Conservation (phyloP, 2,888 invertebrate genomes). For the Pogonocherus hispidulus region DNA sequence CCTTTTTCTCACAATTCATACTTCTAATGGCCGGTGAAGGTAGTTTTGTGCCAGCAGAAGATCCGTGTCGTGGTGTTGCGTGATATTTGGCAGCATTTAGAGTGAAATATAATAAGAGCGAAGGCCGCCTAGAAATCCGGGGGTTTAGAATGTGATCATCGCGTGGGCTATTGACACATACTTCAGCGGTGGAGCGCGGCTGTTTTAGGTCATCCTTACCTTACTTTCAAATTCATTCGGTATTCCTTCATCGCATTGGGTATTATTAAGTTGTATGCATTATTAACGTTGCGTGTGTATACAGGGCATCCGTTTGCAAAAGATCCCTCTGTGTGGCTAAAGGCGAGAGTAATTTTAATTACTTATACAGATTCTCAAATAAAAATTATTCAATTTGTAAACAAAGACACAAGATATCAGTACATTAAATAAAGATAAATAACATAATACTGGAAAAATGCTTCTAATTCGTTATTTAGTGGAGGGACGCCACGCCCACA, state of each 20-base stretch:
- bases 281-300: too few species aligned
- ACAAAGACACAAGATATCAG: too few species aligned
- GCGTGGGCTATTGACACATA: conserved; percentile 11
- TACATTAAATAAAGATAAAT: too few species aligned
- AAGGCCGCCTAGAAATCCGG: conserved; percentile 13
- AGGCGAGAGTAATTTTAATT: too few species aligned
- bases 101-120: not conserved
- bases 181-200: not conserved
- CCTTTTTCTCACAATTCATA: not conserved
- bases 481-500: too few species aligned
- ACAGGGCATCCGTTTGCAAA: too few species aligned
- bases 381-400: too few species aligned
- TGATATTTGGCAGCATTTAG: conserved; percentile 15
- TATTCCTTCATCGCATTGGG: not conserved
- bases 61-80: conserved; percentile 14
- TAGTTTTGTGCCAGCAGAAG: not conserved
- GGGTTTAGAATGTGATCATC: conserved; percentile 14
- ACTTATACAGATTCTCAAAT: too few species aligned
- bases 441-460: too few species aligned
- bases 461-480: too few species aligned
- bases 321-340: too few species aligned
- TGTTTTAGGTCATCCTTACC: conserved; percentile 24
- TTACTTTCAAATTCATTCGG: conserved; percentile 19
- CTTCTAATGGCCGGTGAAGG: not conserved
- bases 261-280: not conserved